phyloP scores from a whole-genome alignment of 2,113 vertebrate genomes.

The Poecilia latipinna region DNA sequence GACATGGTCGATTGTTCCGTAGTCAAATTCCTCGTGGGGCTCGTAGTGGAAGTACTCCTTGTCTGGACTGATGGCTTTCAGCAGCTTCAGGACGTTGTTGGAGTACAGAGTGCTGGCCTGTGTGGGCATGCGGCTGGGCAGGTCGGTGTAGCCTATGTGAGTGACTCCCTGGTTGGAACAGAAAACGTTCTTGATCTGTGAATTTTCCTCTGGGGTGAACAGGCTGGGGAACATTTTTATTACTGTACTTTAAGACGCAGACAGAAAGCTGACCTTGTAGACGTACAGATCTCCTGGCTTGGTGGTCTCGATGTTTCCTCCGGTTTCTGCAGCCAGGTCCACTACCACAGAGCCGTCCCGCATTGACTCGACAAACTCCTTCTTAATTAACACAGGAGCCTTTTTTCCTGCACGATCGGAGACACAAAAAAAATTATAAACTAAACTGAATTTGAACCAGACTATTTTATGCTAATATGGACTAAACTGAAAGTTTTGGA shows the following conservation, averaged over 20 bases:
- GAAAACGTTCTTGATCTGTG: slow-evolving; percentile 1
- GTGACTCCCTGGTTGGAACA: slow-evolving; percentile 84
- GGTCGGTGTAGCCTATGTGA: slow-evolving; percentile 82
- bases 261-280: slow-evolving; percentile 64
- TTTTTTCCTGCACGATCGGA: slow-evolving; percentile 61
- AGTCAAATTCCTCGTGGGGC: slow-evolving; percentile 83
- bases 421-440: background rate
- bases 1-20: slow-evolving; percentile 81
- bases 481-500: too few species aligned
- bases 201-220: background rate
- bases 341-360: slow-evolving; percentile 76
- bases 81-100: slow-evolving; percentile 87
- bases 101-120: slow-evolving; percentile 89
- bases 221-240: too few species aligned
- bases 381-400: slow-evolving; percentile 73
- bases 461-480: background rate
- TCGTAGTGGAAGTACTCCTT: slow-evolving; percentile 86
- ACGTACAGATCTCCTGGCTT: slow-evolving; percentile 63
- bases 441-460: background rate
- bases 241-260: background rate
- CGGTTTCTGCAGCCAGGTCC: slow-evolving; percentile 78
- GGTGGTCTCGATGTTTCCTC: slow-evolving; percentile 81
- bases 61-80: slow-evolving; percentile 86
- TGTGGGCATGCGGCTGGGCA: slow-evolving; percentile 87
- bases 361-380: slow-evolving; percentile 74